A percentile compares a stretch with the other conserved stretches of the same genome.
Evolutionary conservation across 1,140 invertebrate species (phyloP).

Genomic region (Drosophila pseudoananassae): DNA sequence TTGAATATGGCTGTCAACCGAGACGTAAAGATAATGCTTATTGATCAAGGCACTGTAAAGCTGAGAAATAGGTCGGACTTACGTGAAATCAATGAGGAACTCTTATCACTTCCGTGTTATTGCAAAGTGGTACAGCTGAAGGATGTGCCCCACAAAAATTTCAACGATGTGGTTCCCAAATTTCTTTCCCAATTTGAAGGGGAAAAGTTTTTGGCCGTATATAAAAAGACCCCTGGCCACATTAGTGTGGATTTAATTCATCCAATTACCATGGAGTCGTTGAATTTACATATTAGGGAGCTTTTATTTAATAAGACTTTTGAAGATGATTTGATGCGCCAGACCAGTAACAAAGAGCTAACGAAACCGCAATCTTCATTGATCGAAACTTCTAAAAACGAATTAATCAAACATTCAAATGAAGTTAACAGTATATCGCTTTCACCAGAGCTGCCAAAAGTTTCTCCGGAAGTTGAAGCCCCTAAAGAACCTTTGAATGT

Average conservation of each 20-base stretch:
- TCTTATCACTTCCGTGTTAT: constrained; percentile 46
- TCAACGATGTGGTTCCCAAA: constrained; percentile 9
- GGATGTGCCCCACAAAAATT: constrained; percentile 25
- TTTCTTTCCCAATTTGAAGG: constrained; percentile 33
- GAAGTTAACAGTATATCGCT: neutral
- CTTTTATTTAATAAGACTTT: neutral
- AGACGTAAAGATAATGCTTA: constrained; percentile 27
- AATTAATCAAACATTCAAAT: neutral
- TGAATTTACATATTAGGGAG: constrained; percentile 42
- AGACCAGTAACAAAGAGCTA: neutral
- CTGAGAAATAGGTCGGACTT: constrained; percentile 9
- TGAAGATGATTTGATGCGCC: neutral
- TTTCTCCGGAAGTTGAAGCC: too few species aligned
- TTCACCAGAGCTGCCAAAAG: neutral
- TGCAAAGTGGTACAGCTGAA: constrained; percentile 44
- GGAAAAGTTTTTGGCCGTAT: constrained; percentile 13
- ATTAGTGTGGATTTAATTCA: constrained; percentile 35
- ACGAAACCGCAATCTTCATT: neutral
- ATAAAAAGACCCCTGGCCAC: constrained; percentile 5
- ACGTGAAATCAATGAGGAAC: constrained; percentile 42
- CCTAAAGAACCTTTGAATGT: neutral
- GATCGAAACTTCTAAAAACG: neutral
- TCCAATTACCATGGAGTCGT: constrained; percentile 11
- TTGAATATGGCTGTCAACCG: neutral
- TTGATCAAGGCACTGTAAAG: constrained; percentile 51